phyloP scores from a whole-genome alignment of 2,888 invertebrate genomes.

The Acronicta alni region DNA sequence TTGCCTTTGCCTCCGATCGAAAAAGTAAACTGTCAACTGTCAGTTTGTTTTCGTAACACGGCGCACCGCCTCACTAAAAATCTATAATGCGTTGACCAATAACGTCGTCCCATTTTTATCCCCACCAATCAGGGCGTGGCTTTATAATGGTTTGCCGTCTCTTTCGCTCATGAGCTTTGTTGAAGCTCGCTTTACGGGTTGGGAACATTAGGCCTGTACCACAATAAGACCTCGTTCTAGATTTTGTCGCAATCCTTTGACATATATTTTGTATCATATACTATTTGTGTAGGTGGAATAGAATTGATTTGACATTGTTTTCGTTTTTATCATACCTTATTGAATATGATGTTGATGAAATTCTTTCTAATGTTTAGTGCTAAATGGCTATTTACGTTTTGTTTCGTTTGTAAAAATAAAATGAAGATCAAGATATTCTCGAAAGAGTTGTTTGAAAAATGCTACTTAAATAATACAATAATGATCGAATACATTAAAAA shows the following conservation, averaged over 20 bases:
- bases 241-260: conserved; percentile 35
- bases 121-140: conserved; percentile 84
- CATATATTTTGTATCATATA: conserved; percentile 33
- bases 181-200: conserved; percentile 67
- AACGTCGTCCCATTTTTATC: conserved; percentile 73
- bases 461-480: too few species aligned
- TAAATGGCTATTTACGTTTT: neutral
- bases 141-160: conserved; percentile 72
- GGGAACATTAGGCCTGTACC: conserved; percentile 64
- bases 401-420: too few species aligned
- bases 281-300: conserved; percentile 44
- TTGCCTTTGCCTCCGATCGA: conserved; percentile 63
- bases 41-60: conserved; percentile 71
- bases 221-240: conserved; percentile 60
- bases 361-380: neutral
- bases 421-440: too few species aligned
- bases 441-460: too few species aligned
- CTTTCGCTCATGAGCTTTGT: conserved; percentile 79
- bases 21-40: conserved; percentile 79
- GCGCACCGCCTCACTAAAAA: conserved; percentile 79
- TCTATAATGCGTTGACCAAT: conserved; percentile 85
- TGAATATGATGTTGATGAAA: conserved; percentile 12
- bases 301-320: conserved; percentile 49
- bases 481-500: too few species aligned
- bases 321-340: conserved; percentile 10